Evolutionary conservation across 2,797 vertebrate genomes (phyloP).

Genomic region (Lateolabrax maculatus): DNA sequence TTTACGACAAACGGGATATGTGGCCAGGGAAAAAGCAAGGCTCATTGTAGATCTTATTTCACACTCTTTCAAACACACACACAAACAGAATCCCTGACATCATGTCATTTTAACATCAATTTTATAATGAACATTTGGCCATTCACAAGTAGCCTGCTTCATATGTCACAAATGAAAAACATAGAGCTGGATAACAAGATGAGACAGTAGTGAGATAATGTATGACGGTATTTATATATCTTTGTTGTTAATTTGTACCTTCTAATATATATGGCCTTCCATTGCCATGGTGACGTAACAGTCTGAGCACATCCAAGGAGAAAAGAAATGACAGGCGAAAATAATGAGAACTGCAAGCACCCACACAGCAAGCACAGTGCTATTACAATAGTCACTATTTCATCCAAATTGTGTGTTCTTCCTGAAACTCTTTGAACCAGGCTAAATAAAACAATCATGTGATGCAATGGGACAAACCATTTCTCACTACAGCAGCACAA

Average conservation of each 20-base stretch:
- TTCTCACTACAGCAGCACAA: slow-evolving; percentile 32
- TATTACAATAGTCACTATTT: background rate
- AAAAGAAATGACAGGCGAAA: background rate
- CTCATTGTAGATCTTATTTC: slow-evolving; percentile 52
- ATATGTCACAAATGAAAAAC: background rate
- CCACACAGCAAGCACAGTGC: background rate
- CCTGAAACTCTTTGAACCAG: background rate
- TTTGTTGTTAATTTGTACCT: slow-evolving; percentile 4
- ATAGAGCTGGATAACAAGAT: background rate
- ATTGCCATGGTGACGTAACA: slow-evolving; percentile 25
- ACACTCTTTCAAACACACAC: slow-evolving; percentile 47
- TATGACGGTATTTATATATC: background rate
- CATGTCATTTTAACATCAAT: background rate
- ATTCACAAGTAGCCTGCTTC: background rate
- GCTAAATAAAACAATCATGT: slow-evolving; percentile 24
- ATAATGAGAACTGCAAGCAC: background rate
- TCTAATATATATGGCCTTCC: slow-evolving; percentile 15
- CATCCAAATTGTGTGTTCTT: slow-evolving; percentile 3
- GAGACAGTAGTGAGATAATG: background rate
- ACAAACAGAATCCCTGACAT: background rate
- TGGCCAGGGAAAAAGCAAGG: slow-evolving; percentile 37
- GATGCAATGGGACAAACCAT: slow-evolving; percentile 11
- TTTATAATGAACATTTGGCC: background rate
- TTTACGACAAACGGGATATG: slow-evolving; percentile 53
- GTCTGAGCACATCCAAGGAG: background rate